A percentile compares a stretch with the other conserved stretches of the same genome.
Conservation (phyloP, 2,113 vertebrate species). For the Heterochromis multidens region DNA sequence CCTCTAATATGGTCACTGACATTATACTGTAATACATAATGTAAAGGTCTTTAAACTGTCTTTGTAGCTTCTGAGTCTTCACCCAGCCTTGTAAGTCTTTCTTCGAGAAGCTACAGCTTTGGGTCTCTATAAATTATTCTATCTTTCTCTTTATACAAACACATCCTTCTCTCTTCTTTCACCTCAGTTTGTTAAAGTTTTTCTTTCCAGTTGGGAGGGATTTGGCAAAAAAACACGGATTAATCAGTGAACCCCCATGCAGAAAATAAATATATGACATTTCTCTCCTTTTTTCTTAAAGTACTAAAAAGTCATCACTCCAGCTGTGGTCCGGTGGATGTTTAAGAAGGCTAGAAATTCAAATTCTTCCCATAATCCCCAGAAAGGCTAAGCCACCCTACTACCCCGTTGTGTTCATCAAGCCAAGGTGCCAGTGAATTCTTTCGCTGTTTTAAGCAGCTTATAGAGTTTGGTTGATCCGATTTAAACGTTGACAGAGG, state of each 20-base stretch:
- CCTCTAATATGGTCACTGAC: background rate
- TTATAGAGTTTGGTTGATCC: conserved; percentile 69
- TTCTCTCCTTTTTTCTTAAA: conserved; percentile 6
- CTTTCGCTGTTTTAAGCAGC: conserved; percentile 70
- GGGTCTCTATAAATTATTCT: background rate
- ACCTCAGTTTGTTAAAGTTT: background rate
- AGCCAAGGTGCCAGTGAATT: conserved; percentile 70
- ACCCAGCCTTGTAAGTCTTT: background rate
- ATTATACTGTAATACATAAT: background rate
- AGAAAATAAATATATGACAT: conserved; percentile 19
- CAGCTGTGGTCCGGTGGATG: conserved; percentile 1
- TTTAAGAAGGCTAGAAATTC: conserved; percentile 62
- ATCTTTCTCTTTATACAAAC: background rate
- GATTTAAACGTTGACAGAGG: conserved; percentile 48
- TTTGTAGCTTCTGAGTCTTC: background rate
- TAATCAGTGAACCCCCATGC: conserved; percentile 25
- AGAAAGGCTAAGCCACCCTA: conserved; percentile 41
- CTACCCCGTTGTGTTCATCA: conserved; percentile 41
- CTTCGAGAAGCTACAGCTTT: background rate
- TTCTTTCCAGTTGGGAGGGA: background rate
- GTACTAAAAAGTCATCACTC: conserved; percentile 38
- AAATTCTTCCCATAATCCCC: conserved; percentile 65
- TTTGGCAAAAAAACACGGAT: background rate
- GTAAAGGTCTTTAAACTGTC: background rate
- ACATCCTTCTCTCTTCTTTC: background rate